Base-by-base conservation (phyloP, 1,140 invertebrate species). In the Saxidomus purpurata region DNA sequence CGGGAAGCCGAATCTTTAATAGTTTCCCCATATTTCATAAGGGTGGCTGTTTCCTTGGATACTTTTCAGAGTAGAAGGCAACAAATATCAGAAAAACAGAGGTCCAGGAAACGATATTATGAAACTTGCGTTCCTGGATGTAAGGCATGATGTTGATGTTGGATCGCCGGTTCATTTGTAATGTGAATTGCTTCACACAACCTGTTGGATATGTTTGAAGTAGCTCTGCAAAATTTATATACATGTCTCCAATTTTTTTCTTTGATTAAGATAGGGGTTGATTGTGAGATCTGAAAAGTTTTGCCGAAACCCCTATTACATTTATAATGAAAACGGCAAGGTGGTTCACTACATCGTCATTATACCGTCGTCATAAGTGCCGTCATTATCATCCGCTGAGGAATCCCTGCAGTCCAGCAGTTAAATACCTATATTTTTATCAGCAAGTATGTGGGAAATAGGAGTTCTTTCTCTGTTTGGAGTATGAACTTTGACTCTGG, bases 71-170 rank as follows among this genome's bases (percentile, higher is more conserved):
- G 28, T 76, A n/a, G n/a, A 76, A 9, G 15, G 71, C n/a, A 3
- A 80, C 28, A 59, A 80, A 80, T 6, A 43, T 4, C 2, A 80
- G 47, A 43, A 80, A 80, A 8, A 40, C 74, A 3, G 74, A 22
- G 47, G 74, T 77, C 74, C 47, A 77, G 8, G 36, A 2, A 8
- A 47, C 74, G 15, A 77, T 77, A 77, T 43, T 77, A n/a, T 19
- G 2, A 28, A 77, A 6, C 47, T 43, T 77, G 2, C 74, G 9
- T 43, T 8, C 11, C 3, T n/a, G 11, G 74, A 25, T 19, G 9
- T 17, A 34, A 4, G 67, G 67, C 19, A 22, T 38, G 15, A 31
- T 34, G n/a, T 22, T 69, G 3, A 69, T 8, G 22, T 34, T 36
- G 4, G 28, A 36, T 11, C 36, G 28, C 8, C 34, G 6, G 67